Evolutionary conservation across 2,888 invertebrate genomes (phyloP), one percentile per base, ranked within the genome.

Genomic region (Tetragonula carbonaria): DNA sequence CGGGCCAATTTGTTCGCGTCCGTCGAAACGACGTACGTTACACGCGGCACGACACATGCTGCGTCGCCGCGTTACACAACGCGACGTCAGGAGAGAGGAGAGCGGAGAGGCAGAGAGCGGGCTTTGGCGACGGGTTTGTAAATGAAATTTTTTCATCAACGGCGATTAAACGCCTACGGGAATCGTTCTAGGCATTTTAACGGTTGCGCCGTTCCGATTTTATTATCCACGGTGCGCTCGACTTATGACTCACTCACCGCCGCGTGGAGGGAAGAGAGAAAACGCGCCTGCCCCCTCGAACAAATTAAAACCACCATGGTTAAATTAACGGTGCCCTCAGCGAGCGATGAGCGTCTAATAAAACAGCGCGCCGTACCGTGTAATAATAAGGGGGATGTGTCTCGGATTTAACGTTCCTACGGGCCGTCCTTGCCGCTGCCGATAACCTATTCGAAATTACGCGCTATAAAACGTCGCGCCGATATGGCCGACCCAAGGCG

Each of bases 291-390:
- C 63, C 23, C 72, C 84, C 82, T 73, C 8, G 80, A 82, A 88
- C 86, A 90, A 92, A 92, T 91, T 91, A 91, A 91, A 91, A 91
- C 85, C 85, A 85, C 88, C 84, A 92, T 90, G 89, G 87, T 91
- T 90, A 90, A 91, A 91, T 91, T 91, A 90, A 91, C 88, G 88
- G 82, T 87, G 86, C 85, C 86, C 87, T 86, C 84, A 45, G 45
- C 78, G 85, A 79, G 88, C 86, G 85, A 90, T 86, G 78, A 87
- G 86, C 81, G 83, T 87, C 85, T 88, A 90, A 89, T 89, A 89
- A 90, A 91, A 91, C 88, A 89, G 88, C 83, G 80, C 84, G 75
- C 72, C 80, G 71, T 79, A 73, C 74, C 81, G 83, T 86, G 86
- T 88, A 88, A 90, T 90, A 87, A 90, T 28, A 28, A 28, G 28